phyloP scores from a whole-genome alignment of 2,797 vertebrate species.

The Pelodytes ibericus region DNA sequence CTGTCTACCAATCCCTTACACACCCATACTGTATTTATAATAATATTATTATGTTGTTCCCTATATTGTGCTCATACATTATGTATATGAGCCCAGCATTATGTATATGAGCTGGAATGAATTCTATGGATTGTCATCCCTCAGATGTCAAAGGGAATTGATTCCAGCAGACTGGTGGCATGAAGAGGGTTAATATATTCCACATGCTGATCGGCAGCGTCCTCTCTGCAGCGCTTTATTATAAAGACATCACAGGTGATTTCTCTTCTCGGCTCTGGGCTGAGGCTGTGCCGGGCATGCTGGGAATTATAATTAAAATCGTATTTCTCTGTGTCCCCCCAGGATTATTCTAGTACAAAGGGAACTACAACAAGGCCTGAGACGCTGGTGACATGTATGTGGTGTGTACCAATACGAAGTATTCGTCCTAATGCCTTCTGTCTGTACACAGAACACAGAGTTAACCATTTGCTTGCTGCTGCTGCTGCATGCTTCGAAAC shows the following conservation, averaged over 20 bases:
- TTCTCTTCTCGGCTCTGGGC: slow-evolving; percentile 9
- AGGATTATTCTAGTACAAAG: background rate
- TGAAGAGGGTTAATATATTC: slow-evolving; percentile 4
- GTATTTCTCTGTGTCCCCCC: slow-evolving; percentile 25
- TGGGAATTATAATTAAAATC: slow-evolving; percentile 45
- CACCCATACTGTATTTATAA: too few relatives aligned
- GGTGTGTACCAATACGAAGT: too few relatives aligned
- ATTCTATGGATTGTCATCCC: background rate
- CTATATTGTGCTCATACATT: background rate
- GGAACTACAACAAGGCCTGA: background rate
- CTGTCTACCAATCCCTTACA: too few relatives aligned
- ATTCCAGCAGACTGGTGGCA: too few relatives aligned
- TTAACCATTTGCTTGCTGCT: background rate
- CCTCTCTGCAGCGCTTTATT: background rate
- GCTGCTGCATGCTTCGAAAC: too few relatives aligned
- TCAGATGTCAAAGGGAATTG: background rate
- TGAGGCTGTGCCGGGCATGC: slow-evolving; percentile 20
- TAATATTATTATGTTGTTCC: too few relatives aligned
- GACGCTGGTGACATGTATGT: background rate
- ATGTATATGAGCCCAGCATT: background rate
- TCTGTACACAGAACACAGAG: too few relatives aligned
- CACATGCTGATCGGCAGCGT: background rate
- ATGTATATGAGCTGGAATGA: background rate
- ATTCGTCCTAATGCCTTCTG: too few relatives aligned
- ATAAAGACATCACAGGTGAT: slow-evolving; percentile 43